Percentiles rank a stretch among this genome's conserved stretches.
These are phyloP conservation scores for Chloroceryle amazona DNA, from an alignment of 2,797 vertebrate species.

Conservation along the genomic window DNA sequence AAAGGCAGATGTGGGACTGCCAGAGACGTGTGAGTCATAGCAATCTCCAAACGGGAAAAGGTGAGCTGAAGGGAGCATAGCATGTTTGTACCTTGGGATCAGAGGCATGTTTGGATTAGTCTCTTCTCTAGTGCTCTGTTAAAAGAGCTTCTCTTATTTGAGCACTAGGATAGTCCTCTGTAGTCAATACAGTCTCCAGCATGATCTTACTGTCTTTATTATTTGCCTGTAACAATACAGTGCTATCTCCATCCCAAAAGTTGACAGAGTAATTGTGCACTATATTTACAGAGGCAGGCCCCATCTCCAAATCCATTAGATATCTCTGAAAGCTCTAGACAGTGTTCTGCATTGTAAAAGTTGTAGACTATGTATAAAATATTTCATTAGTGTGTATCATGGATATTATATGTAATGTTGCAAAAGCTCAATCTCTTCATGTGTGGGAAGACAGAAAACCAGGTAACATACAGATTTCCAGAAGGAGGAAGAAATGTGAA, in stretches of 20 bases:
- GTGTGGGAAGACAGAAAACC: background rate
- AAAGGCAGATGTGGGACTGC: background rate
- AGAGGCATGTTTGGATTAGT: constrained; percentile 15
- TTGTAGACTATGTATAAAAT: background rate
- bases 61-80: constrained; percentile 1
- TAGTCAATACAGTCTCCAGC: background rate
- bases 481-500: background rate
- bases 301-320: background rate
- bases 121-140: background rate
- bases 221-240: background rate
- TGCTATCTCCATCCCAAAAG: background rate
- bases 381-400: background rate
- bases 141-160: background rate
- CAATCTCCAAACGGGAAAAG: background rate
- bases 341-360: background rate
- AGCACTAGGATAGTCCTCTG: background rate
- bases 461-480: background rate
- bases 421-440: background rate
- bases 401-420: background rate
- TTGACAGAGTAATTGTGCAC: background rate
- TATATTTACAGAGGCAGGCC: background rate
- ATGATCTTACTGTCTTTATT: background rate
- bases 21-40: background rate
- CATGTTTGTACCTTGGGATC: background rate
- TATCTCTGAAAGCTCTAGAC: background rate